phyloP scores from a whole-genome alignment of 1,140 invertebrate species.

The Dinoponera quadriceps region DNA sequence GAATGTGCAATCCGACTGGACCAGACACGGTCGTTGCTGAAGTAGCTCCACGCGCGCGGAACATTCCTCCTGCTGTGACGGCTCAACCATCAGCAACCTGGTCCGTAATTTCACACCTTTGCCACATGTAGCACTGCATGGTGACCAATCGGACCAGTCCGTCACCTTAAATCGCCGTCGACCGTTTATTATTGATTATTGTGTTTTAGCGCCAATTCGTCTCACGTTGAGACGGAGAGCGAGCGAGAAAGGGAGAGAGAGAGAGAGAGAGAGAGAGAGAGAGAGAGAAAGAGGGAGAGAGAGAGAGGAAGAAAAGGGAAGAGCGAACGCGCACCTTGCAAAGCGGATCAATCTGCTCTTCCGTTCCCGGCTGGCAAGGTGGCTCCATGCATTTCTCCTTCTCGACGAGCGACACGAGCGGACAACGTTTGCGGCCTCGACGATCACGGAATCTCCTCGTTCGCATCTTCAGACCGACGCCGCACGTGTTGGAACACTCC shows the following conservation, averaged over 20 bases:
- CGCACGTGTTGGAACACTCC: slow-evolving; percentile 93
- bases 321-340: slow-evolving; percentile 85
- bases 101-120: slow-evolving; percentile 90
- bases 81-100: slow-evolving; percentile 88
- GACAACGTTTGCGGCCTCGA: slow-evolving; percentile 92
- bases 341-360: slow-evolving; percentile 86
- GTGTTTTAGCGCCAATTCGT: slow-evolving; percentile 13
- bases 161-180: slow-evolving; percentile 85
- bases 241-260: slow-evolving; percentile 3
- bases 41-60: slow-evolving; percentile 87
- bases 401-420: slow-evolving; percentile 89
- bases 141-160: slow-evolving; percentile 91
- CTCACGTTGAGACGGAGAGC: neutral
- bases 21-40: slow-evolving; percentile 89
- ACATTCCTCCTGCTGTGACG: slow-evolving; percentile 87
- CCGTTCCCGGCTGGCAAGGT: slow-evolving; percentile 86
- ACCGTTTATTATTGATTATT: slow-evolving; percentile 11
- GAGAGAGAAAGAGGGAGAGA: slow-evolving; percentile 3
- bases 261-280: slow-evolving; percentile 1
- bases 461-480: slow-evolving; percentile 91
- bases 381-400: slow-evolving; percentile 92
- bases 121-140: slow-evolving; percentile 90
- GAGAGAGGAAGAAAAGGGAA: no score
- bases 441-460: slow-evolving; percentile 90
- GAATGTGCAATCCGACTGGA: slow-evolving; percentile 89